Conservation (phyloP, 2,888 invertebrate species). For the Coelogynopora nodosa region DNA sequence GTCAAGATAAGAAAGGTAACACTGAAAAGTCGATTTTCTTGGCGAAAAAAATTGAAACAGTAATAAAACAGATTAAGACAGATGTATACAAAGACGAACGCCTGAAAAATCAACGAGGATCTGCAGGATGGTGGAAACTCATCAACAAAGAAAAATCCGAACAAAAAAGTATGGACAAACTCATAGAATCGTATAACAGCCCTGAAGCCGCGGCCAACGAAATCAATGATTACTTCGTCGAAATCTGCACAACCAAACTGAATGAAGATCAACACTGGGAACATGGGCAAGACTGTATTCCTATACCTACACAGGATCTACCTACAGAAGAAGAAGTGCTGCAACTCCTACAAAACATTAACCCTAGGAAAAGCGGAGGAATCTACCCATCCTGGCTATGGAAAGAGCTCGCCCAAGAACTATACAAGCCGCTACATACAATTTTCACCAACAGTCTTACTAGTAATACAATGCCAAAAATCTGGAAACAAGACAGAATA, state of each 20-base stretch:
- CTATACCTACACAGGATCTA: not conserved
- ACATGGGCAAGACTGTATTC: not conserved
- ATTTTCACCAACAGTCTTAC: not conserved
- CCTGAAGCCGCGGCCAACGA: not conserved
- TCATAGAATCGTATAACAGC: not conserved
- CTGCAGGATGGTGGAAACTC: not conserved
- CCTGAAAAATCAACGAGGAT: not conserved
- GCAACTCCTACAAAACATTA: not conserved
- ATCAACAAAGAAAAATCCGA: not conserved
- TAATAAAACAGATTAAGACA: not conserved
- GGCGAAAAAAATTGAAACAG: not conserved
- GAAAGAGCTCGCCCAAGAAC: not conserved
- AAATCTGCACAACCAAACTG: constrained; percentile 24
- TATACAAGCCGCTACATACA: not conserved
- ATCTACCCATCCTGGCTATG: not conserved
- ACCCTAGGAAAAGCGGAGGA: not conserved
- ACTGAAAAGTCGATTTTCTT: not conserved
- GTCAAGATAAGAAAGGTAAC: not conserved
- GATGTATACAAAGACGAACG: not conserved
- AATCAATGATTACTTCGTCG: constrained; percentile 12
- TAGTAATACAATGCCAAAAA: constrained; percentile 1
- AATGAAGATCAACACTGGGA: constrained; percentile 13
- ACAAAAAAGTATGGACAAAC: not conserved
- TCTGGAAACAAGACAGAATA: constrained; percentile 1
- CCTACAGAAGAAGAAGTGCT: not conserved